Evolutionary conservation across 2,113 vertebrate species (phyloP), one percentile per base, ranked within the genome.

Genomic region (Callipepla californica): DNA sequence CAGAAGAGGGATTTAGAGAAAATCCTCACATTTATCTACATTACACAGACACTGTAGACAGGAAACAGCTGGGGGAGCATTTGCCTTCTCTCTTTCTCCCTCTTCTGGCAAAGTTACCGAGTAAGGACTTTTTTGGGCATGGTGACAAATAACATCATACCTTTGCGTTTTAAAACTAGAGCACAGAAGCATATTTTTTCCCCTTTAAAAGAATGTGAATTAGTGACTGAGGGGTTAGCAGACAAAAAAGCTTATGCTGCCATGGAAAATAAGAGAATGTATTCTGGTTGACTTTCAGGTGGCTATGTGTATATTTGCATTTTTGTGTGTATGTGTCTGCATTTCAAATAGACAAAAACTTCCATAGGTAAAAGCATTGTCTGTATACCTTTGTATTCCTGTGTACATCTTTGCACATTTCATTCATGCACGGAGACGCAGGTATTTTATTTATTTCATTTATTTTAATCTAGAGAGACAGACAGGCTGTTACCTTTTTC

Each of bases 21-120:
- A 99, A 99, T 99, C 99, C 99, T 99, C 99, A 99, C 99, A 99
- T 99, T 99, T 99, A 99, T 99, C 99, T 99, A 99, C 98, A 99
- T 99, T 99, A 99, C 98, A 98, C 98, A 99, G 99, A 99, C 98
- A 99, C 99, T 98, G 98, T 99, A 98, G 98, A 99, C 99, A 99
- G 99, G 99, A 99, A 99, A 99, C 99, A 99, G 99, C 99, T 99
- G 99, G 98, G 98, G 98, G 98, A 98, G 98, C 98, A 98, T 98
- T 99, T 98, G 98, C 98, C 98, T 98, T 99, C 98, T 98, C 98
- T 98, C 98, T 98, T 97, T 98, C 98, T 98, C 98, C 97, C 98
- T 98, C 99, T 99, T 98, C 98, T 99, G 98, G 98, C 98, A 99
- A 99, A 99, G 98, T 99, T 99, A 99, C 98, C 98, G 98, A 99